Evolutionary conservation across 2,888 invertebrate species (phyloP).

Genomic region (Aricia artaxerxes): DNA sequence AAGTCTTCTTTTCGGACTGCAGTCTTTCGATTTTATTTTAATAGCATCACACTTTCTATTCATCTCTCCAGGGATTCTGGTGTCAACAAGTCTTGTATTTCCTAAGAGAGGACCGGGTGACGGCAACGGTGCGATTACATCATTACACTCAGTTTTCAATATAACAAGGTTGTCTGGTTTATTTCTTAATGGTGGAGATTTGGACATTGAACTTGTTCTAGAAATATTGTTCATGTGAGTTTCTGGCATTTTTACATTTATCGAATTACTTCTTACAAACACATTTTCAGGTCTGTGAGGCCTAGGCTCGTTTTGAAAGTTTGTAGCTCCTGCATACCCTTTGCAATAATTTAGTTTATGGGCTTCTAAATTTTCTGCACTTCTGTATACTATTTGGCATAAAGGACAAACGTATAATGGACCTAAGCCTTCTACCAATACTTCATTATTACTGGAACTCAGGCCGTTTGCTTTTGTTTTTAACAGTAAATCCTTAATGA

Average conservation of each 20-base stretch:
- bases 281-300: conserved; percentile 65
- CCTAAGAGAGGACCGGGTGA: conserved; percentile 92
- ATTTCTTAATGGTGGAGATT: conserved; percentile 60
- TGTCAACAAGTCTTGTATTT: conserved; percentile 89
- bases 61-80: conserved; percentile 69
- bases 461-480: conserved; percentile 82
- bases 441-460: conserved; percentile 71
- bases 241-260: conserved; percentile 80
- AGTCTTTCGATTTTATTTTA: conserved; percentile 58
- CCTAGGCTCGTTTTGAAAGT: conserved; percentile 63
- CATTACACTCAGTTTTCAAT: conserved; percentile 68
- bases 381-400: conserved; percentile 89
- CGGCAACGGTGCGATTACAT: conserved; percentile 84
- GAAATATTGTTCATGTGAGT: conserved; percentile 64
- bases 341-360: conserved; percentile 91
- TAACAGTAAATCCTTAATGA: conserved; percentile 88
- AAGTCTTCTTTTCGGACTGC: conserved; percentile 68
- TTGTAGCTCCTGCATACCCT: conserved; percentile 71
- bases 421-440: conserved; percentile 77
- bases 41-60: conserved; percentile 61
- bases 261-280: conserved; percentile 81
- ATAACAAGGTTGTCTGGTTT: conserved; percentile 82
- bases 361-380: conserved; percentile 89
- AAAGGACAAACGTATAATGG: conserved; percentile 86
- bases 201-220: conserved; percentile 58